These are phyloP conservation scores for Andricus quercusramuli DNA, from an alignment of 2,888 invertebrate species.

Conservation along the genomic window DNA sequence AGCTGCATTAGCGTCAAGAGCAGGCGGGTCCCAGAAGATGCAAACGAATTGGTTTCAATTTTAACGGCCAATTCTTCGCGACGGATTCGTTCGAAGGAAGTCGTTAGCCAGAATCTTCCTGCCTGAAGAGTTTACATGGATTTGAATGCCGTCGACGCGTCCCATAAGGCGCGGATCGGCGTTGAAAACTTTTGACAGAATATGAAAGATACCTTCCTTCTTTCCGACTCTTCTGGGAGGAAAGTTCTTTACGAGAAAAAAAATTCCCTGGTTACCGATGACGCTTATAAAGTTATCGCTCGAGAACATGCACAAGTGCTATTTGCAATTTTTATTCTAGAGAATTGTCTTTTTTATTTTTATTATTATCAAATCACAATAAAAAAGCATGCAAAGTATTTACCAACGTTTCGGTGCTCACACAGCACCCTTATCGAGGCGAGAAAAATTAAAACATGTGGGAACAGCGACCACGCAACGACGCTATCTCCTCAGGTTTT, in stretches of 20 bases:
- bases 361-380: too few species aligned
- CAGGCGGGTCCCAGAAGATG: slow-evolving; percentile 54
- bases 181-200: slow-evolving; percentile 50
- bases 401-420: too few species aligned
- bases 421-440: too few species aligned
- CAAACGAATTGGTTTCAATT: slow-evolving; percentile 57
- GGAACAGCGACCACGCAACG: too few species aligned
- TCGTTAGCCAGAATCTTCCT: slow-evolving; percentile 48
- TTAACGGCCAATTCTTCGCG: slow-evolving; percentile 49
- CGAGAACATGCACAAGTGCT: not conserved
- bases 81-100: slow-evolving; percentile 43
- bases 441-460: too few species aligned
- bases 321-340: not conserved
- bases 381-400: too few species aligned
- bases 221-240: slow-evolving; percentile 8
- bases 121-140: slow-evolving; percentile 50
- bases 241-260: slow-evolving; percentile 35
- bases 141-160: slow-evolving; percentile 46
- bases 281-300: slow-evolving; percentile 10
- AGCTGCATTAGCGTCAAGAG: slow-evolving; percentile 55
- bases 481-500: too few species aligned
- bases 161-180: slow-evolving; percentile 29
- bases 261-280: not conserved
- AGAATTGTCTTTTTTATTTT: too few species aligned
- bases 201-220: slow-evolving; percentile 48